Conservation (phyloP, 2,888 invertebrate species). For the Spialia ferax region DNA sequence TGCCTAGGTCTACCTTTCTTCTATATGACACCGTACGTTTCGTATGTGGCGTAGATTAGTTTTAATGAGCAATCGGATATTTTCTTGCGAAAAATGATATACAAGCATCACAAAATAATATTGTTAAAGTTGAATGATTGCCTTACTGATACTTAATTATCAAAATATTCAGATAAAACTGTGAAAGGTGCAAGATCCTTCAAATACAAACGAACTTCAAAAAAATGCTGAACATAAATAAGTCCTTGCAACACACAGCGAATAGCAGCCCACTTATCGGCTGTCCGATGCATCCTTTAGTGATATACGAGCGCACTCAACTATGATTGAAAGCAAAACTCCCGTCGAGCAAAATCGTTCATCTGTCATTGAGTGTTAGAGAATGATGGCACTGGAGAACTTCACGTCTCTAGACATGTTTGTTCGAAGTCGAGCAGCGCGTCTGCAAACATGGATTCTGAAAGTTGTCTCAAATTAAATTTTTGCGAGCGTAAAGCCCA, state of each 20-base stretch:
- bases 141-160: too few species aligned
- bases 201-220: too few species aligned
- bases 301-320: conserved; percentile 26
- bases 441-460: neutral
- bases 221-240: neutral
- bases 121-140: too few species aligned
- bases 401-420: neutral
- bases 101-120: too few species aligned
- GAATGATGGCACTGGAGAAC: conserved; percentile 18
- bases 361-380: conserved; percentile 22
- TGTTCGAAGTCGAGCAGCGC: neutral
- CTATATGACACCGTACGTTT: neutral
- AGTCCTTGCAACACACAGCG: neutral
- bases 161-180: neutral
- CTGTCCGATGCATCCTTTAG: conserved; percentile 12
- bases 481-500: neutral
- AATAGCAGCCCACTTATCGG: conserved; percentile 7
- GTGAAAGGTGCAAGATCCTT: neutral
- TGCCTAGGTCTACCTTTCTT: too few species aligned
- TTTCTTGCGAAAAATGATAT: neutral
- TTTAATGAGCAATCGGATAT: neutral
- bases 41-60: neutral
- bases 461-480: conserved; percentile 4
- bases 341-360: conserved; percentile 19
- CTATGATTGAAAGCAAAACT: conserved; percentile 33